phyloP scores from a whole-genome alignment of 2,113 vertebrate species.

The Brachyhypopomus gauderio region DNA sequence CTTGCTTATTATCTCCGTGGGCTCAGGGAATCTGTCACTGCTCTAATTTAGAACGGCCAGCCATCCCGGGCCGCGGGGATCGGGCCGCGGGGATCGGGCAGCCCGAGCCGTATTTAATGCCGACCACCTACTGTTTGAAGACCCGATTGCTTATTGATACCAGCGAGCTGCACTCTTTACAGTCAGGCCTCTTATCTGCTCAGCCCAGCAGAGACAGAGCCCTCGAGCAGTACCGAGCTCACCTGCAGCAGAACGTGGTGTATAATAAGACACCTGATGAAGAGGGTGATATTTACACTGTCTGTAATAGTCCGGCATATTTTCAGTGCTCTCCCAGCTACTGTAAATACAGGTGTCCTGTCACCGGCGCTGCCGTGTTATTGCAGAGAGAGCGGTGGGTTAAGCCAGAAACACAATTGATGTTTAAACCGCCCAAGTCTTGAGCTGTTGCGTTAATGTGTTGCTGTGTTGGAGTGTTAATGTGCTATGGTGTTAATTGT shows the following conservation, averaged over 20 bases:
- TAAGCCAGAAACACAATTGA: no score
- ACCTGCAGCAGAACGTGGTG: background rate
- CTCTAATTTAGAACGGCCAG: slow-evolving; percentile 69
- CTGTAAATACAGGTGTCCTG: background rate
- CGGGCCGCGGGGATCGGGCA: slow-evolving; percentile 41
- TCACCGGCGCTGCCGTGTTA: no score
- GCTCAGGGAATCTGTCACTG: slow-evolving; percentile 73
- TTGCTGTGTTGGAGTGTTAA: no score
- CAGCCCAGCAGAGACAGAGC: background rate
- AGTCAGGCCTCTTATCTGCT: slow-evolving; percentile 25
- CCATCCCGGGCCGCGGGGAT: slow-evolving; percentile 46
- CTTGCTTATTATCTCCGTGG: slow-evolving; percentile 75
- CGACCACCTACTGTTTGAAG: slow-evolving; percentile 44
- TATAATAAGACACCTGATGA: slow-evolving; percentile 13
- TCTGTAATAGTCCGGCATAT: background rate
- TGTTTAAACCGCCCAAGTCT: no score
- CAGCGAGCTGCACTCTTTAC: background rate
- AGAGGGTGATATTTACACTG: background rate
- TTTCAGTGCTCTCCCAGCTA: background rate
- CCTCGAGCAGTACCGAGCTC: background rate
- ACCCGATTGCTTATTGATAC: slow-evolving; percentile 55
- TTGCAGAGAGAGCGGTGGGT: background rate
- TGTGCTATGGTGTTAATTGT: no score
- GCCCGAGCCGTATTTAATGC: slow-evolving; percentile 50
- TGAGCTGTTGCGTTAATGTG: no score